phyloP scores from a whole-genome alignment of 1,140 invertebrate genomes.

The Paracyclopina nana region DNA sequence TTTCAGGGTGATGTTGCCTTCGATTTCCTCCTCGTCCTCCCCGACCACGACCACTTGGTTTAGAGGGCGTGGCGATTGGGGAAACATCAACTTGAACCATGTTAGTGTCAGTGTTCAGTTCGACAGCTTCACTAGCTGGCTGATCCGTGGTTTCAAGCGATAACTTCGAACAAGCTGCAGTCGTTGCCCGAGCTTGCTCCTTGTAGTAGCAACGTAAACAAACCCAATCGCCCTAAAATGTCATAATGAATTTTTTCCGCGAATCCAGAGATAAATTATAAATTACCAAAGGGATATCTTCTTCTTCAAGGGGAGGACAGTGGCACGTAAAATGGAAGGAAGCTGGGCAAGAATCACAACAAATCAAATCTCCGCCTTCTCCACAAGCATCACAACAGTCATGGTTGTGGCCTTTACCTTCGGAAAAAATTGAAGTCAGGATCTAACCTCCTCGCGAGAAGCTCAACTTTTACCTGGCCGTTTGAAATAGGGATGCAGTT shows the following conservation, averaged over 20 bases:
- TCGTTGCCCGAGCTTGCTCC: conserved; percentile 22
- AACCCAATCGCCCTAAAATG: conserved; percentile 46
- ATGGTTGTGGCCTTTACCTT: conserved; percentile 53
- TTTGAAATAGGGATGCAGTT: too few relatives aligned
- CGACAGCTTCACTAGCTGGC: neutral
- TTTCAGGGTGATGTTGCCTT: neutral
- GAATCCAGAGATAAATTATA: neutral
- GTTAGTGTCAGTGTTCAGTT: neutral
- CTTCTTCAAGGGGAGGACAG: conserved; percentile 66
- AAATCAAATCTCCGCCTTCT: conserved; percentile 83
- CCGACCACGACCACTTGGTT: neutral
- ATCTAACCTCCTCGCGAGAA: too few relatives aligned
- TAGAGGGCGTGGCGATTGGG: neutral
- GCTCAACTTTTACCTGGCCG: too few relatives aligned
- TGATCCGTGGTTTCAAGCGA: neutral
- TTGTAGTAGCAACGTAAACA: conserved; percentile 50
- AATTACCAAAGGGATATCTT: conserved; percentile 56
- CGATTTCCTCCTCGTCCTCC: neutral
- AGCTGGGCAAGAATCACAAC: conserved; percentile 80
- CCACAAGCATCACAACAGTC: conserved; percentile 77
- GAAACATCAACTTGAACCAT: neutral
- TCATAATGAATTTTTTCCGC: neutral
- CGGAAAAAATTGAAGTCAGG: too few relatives aligned
- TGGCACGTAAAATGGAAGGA: conserved; percentile 87
- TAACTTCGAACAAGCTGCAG: neutral